These are phyloP conservation scores for Lagopus leucura DNA, from an alignment of 2,113 vertebrate genomes.

Conservation along the genomic window DNA sequence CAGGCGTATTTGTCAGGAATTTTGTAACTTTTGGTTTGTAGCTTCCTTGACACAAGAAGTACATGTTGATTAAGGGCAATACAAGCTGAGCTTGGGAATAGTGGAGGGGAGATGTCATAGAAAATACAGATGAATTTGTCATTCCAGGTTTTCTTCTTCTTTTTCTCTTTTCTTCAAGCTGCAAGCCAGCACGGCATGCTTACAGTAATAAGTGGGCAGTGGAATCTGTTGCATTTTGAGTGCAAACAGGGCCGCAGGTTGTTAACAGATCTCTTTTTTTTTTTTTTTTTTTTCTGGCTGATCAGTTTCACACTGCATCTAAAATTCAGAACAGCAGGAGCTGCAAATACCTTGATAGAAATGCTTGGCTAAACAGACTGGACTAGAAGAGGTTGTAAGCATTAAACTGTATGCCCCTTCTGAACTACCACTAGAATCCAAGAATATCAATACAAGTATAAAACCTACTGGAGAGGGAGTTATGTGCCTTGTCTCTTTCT, in stretches of 20 bases:
- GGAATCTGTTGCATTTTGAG: background rate
- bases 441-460: fast-evolving
- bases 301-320: background rate
- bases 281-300: background rate
- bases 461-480: fast-evolving
- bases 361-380: background rate
- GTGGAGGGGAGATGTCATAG: background rate
- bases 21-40: background rate
- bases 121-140: background rate
- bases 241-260: background rate
- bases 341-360: background rate
- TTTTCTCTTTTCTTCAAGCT: background rate
- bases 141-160: background rate
- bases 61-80: background rate
- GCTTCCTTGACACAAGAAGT: background rate
- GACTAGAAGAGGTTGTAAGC: background rate
- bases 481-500: background rate
- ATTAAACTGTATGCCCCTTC: background rate
- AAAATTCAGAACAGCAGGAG: background rate
- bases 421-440: background rate
- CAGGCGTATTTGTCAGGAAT: no score
- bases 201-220: background rate
- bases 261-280: no score
- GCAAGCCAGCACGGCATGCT: background rate
- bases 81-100: background rate